Evolutionary conservation across 1,140 invertebrate species (phyloP).

Genomic region (Microplitis demolitor): DNA sequence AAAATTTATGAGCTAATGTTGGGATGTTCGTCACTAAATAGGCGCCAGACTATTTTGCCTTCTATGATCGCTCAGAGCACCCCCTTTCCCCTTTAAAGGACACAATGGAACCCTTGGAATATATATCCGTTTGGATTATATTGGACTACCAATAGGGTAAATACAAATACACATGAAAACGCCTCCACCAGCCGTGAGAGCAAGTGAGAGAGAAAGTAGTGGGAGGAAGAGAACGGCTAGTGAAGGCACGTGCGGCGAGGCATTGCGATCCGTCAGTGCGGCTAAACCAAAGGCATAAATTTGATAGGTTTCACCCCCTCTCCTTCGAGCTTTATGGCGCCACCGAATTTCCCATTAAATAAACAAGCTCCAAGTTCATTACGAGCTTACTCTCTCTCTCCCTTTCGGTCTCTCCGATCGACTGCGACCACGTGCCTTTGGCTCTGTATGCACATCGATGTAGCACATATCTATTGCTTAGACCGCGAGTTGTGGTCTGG

Average conservation of each 20-base stretch:
- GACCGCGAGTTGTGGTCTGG: conserved; percentile 49
- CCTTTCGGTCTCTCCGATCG: neutral
- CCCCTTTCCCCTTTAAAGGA: conserved; percentile 28
- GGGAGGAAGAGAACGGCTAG: neutral
- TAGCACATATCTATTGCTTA: conserved; percentile 44
- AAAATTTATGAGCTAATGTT: conserved; percentile 50
- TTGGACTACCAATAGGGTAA: conserved; percentile 53
- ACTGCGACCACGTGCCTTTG: conserved; percentile 32
- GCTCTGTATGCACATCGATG: conserved; percentile 15
- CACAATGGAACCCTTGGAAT: conserved; percentile 30
- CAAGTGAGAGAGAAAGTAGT: conserved; percentile 11
- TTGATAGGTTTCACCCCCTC: conserved; percentile 57
- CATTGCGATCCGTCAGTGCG: conserved; percentile 61
- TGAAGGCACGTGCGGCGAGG: conserved; percentile 41
- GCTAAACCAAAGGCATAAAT: conserved; percentile 62
- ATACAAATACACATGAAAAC: conserved; percentile 38
- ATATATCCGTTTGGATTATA: conserved; percentile 53
- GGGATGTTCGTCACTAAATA: conserved; percentile 48
- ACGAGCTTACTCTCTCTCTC: conserved; percentile 28
- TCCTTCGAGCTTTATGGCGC: conserved; percentile 59
- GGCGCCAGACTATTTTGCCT: conserved; percentile 33
- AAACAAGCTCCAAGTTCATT: conserved; percentile 62
- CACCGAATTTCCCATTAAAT: conserved; percentile 62
- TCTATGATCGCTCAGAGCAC: neutral
- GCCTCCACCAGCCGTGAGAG: conserved; percentile 5